phyloP scores from a whole-genome alignment of 2,888 invertebrate genomes.

The Meiosimyza decipiens region DNA sequence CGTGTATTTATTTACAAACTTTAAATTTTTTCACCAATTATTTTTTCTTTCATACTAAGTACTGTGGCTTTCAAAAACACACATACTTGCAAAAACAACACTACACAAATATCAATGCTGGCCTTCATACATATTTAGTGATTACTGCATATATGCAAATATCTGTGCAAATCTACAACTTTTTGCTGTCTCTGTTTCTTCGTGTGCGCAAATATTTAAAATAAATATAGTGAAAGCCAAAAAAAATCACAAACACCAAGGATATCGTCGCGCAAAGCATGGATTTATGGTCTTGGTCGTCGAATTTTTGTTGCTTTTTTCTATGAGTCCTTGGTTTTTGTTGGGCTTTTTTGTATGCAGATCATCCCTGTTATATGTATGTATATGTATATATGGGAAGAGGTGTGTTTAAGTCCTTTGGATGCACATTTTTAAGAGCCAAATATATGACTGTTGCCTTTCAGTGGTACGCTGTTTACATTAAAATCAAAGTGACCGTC shows the following conservation, averaged over 20 bases:
- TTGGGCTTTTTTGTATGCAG: not conserved
- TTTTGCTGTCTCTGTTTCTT: not conserved
- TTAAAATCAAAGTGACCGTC: too few species aligned
- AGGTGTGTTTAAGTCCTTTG: too few species aligned
- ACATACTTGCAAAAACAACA: not conserved
- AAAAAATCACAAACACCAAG: not conserved
- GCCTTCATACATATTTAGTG: not conserved
- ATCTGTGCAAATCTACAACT: slow-evolving; percentile 50
- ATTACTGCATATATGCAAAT: slow-evolving; percentile 52
- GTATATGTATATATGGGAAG: too few species aligned
- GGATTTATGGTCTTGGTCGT: slow-evolving; percentile 13
- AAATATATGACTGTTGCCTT: too few species aligned
- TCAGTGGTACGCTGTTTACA: too few species aligned
- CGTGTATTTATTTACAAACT: slow-evolving; percentile 7
- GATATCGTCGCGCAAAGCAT: slow-evolving; percentile 11
- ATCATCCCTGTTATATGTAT: not conserved
- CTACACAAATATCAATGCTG: not conserved
- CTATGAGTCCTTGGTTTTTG: not conserved
- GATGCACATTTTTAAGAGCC: too few species aligned
- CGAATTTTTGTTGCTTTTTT: too few species aligned
- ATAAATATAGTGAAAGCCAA: slow-evolving; percentile 22
- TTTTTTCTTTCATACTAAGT: not conserved
- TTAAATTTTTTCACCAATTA: not conserved
- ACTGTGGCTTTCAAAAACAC: slow-evolving; percentile 8
- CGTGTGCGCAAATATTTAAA: slow-evolving; percentile 8